phyloP scores from a whole-genome alignment of 2,113 vertebrate genomes.

The Ceratotherium simum region DNA sequence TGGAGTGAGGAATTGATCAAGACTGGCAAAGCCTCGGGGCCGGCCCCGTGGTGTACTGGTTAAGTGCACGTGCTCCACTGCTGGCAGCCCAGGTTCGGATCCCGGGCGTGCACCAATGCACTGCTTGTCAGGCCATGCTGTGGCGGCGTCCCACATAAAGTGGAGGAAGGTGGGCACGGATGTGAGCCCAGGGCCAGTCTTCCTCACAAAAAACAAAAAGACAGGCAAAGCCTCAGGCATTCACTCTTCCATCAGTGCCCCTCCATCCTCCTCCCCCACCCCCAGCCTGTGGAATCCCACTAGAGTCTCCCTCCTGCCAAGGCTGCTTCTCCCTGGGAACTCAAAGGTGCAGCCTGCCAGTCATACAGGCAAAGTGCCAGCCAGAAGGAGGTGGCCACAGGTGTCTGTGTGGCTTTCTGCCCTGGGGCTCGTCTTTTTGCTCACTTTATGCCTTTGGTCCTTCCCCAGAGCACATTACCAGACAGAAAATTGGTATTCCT shows the following conservation, averaged over 20 bases:
- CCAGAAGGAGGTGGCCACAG: background rate
- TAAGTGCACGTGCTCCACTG: too few relatives aligned
- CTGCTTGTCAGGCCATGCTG: too few relatives aligned
- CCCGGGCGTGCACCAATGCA: too few relatives aligned
- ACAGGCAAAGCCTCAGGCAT: background rate
- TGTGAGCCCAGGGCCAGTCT: too few relatives aligned
- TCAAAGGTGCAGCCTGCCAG: background rate
- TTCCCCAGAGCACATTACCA: background rate
- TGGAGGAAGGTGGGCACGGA: too few relatives aligned
- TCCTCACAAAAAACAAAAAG: too few relatives aligned
- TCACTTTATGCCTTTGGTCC: background rate
- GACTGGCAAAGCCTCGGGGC: background rate
- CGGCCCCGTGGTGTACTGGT: too few relatives aligned
- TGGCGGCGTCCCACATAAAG: too few relatives aligned
- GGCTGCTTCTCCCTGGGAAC: background rate
- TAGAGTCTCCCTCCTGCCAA: background rate
- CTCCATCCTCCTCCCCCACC: too few relatives aligned
- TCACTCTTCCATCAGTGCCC: fast-evolving
- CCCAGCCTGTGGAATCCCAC: background rate
- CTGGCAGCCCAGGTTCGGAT: too few relatives aligned
- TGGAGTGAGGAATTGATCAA: background rate
- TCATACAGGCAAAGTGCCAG: background rate
- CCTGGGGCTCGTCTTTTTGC: background rate
- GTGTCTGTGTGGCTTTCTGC: background rate
- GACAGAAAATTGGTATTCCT: background rate